Base-by-base conservation (phyloP, 2,797 vertebrate species). In the Hoplostethus atlanticus region DNA sequence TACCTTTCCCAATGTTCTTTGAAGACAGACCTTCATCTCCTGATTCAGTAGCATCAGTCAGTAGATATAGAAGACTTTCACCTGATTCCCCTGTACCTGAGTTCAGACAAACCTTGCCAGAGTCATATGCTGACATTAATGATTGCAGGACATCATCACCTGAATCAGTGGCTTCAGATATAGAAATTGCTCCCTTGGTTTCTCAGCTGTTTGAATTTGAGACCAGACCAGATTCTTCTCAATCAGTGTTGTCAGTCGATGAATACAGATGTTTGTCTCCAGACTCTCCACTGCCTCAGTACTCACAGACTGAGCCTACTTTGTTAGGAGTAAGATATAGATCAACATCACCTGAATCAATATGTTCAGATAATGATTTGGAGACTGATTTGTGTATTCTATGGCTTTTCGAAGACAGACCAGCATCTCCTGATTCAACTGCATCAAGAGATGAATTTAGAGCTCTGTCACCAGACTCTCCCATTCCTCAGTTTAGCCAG, bases 401-500 rank as follows among this genome's bases (percentile, higher is more conserved):
- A 0, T 81, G 81, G 72, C 51, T 80, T 64, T 80, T 77, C 62
- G 85, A 88, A 2, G 13, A 85, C 9, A 87, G 89, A 70, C 70
- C 81, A 25, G 34, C 0, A 40, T 88, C 90, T 60, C 81, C 81
- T 34, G 83, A 73, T 74, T 89, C 88, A 69, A 0, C 8, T 31
- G 6, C 36, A 54, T 85, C 62, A 4, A 30, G 38, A 30, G 48
- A 71, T 40, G 54, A 83, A 47, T 76, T 56, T 28, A 66, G 57
- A 62, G n/a, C 69, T 28, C 75, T 88, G 66, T 84, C 86, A 0
- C 83, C 87, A 46, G 89, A 89, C 31, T 92, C 88, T 16, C 87
- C 89, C 0, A 61, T 86, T 61, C 77, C 84, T 50, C 46, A 74
- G 3, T 85, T 81, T 62, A 34, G 31, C 59, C 71, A 50, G 2